A percentile compares a stretch with the other conserved stretches of the same genome.
Evolutionary conservation across 1,140 invertebrate genomes (phyloP).

Genomic region (Drosophila tropicalis): DNA sequence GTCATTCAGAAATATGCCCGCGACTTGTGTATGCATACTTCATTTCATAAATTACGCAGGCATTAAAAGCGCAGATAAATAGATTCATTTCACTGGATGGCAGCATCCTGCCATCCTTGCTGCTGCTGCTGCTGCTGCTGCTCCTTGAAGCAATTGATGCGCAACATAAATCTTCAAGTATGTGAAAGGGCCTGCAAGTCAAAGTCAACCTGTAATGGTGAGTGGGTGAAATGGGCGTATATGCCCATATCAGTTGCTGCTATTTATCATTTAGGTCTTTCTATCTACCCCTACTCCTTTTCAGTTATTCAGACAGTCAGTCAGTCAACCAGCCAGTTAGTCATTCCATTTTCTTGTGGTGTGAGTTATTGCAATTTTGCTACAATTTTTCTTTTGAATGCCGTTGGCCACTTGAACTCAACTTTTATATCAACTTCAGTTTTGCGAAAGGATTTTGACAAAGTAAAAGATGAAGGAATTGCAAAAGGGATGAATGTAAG

Average conservation of each 20-base stretch:
- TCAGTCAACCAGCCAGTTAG: conserved; percentile 40
- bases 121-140: neutral
- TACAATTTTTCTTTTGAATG: conserved; percentile 73
- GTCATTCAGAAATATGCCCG: conserved; percentile 49
- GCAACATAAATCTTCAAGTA: conserved; percentile 74
- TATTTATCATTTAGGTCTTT: conserved; percentile 73
- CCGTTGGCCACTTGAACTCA: conserved; percentile 68
- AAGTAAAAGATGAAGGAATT: conserved; percentile 39
- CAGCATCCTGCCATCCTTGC: neutral
- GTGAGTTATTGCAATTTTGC: conserved; percentile 79
- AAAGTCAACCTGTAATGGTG: conserved; percentile 62
- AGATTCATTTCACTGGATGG: conserved; percentile 29
- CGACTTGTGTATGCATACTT: conserved; percentile 64
- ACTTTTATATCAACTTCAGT: conserved; percentile 63
- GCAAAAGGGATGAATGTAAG: conserved; percentile 16
- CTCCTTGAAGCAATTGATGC: conserved; percentile 67
- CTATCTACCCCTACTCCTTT: neutral
- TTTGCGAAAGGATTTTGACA: conserved; percentile 53
- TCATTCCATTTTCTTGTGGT: conserved; percentile 49
- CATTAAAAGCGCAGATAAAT: conserved; percentile 71
- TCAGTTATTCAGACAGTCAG: neutral
- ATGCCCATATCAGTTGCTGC: conserved; percentile 53
- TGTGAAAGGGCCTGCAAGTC: conserved; percentile 53
- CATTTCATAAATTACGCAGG: conserved; percentile 76
- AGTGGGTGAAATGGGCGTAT: conserved; percentile 17